Conservation (phyloP, 2,113 vertebrate species). For the Rana temporaria region DNA sequence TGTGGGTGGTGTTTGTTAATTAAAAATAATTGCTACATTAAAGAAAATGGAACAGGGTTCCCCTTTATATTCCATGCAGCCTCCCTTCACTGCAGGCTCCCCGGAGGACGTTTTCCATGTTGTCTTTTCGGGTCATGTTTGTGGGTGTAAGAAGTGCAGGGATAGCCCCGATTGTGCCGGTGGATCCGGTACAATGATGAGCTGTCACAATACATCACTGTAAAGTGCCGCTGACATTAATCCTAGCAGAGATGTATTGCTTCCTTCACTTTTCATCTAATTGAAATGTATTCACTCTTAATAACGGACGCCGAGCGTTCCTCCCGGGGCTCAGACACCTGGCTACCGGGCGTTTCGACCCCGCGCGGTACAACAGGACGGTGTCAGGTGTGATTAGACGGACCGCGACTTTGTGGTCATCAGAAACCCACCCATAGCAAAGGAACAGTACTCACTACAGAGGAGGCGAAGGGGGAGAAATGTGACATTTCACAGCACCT, state of each 20-base stretch:
- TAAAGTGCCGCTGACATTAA: slow-evolving; percentile 35
- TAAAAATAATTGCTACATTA: too few relatives aligned
- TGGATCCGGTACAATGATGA: background rate
- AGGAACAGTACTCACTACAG: too few relatives aligned
- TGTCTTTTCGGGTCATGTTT: slow-evolving; percentile 27
- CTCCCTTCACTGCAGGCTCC: background rate
- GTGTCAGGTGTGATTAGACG: too few relatives aligned
- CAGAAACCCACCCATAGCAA: too few relatives aligned
- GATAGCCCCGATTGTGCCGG: slow-evolving; percentile 18
- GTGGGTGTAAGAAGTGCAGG: slow-evolving; percentile 19
- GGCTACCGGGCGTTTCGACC: too few relatives aligned
- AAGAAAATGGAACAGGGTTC: background rate
- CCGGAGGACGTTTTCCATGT: background rate
- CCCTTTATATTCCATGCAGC: background rate
- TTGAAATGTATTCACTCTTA: slow-evolving; percentile 40
- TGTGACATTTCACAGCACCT: too few relatives aligned
- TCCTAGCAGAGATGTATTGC: slow-evolving; percentile 36
- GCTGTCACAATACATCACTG: slow-evolving; percentile 32
- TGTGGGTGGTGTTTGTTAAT: too few relatives aligned
- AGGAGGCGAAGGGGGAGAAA: too few relatives aligned
- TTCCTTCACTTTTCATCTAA: slow-evolving; percentile 32
- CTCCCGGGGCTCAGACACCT: background rate
- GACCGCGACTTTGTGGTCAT: too few relatives aligned
- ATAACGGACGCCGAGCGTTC: background rate
- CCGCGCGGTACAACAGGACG: too few relatives aligned